Evolutionary conservation across 2,888 invertebrate species (phyloP).

Genomic region (Terebella lapidaria): DNA sequence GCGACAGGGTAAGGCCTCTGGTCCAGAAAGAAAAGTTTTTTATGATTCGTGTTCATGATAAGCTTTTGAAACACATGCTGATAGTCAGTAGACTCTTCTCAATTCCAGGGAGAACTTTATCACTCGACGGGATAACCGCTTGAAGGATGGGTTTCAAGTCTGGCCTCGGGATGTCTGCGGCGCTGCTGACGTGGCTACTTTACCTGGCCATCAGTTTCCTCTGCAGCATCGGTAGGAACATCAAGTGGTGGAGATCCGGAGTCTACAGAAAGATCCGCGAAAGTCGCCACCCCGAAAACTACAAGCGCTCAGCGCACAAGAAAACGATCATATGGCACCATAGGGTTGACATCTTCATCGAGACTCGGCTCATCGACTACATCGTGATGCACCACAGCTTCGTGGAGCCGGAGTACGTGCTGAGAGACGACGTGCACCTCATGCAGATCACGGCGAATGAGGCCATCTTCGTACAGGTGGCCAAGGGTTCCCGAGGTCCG

Average conservation of each 20-base stretch:
- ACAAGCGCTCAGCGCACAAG: background rate
- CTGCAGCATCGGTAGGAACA: background rate
- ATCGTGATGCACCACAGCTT: background rate
- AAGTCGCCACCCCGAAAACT: background rate
- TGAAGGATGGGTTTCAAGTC: too few relatives aligned
- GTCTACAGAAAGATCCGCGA: background rate
- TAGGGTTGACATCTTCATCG: background rate
- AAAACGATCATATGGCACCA: background rate
- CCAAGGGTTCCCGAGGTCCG: background rate
- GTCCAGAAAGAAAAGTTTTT: too few relatives aligned
- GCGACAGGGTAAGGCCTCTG: too few relatives aligned
- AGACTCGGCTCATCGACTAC: background rate
- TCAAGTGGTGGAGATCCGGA: background rate
- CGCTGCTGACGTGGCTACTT: too few relatives aligned
- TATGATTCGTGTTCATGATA: too few relatives aligned
- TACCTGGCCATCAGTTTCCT: background rate
- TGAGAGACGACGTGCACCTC: background rate
- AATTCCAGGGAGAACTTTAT: too few relatives aligned
- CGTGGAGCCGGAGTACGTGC: constrained; percentile 1
- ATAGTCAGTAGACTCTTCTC: too few relatives aligned
- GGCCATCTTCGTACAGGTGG: background rate
- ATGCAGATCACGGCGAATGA: background rate
- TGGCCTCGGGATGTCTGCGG: too few relatives aligned
- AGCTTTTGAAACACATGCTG: too few relatives aligned
- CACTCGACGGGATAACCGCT: too few relatives aligned